These are phyloP conservation scores for Ciconia boyciana DNA, from an alignment of 2,113 vertebrate genomes.

Conservation along the genomic window DNA sequence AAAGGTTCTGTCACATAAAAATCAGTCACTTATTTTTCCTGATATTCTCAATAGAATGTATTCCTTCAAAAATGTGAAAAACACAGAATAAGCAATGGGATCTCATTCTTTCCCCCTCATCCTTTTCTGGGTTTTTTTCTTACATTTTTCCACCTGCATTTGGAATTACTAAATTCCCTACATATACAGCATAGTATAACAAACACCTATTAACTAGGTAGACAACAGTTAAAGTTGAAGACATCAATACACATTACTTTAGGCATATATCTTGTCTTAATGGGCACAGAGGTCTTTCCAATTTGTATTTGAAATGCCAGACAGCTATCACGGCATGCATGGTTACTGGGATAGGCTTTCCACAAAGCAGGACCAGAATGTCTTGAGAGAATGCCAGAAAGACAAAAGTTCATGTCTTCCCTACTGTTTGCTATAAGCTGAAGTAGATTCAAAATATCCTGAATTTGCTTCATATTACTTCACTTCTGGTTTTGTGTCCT, in stretches of 20 bases:
- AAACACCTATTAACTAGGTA: not conserved
- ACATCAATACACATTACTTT: not conserved
- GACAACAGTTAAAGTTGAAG: not conserved
- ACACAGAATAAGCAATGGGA: not conserved
- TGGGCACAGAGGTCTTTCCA: not conserved
- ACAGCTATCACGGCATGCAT: not conserved
- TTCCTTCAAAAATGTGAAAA: not conserved
- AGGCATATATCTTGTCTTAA: not conserved
- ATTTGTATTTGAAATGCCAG: conserved; percentile 21
- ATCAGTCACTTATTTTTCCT: not conserved
- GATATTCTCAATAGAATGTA: not conserved
- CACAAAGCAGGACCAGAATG: conserved; percentile 1
- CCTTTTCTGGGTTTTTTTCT: not conserved
- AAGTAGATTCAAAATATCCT: conserved; percentile 27
- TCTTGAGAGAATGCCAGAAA: conserved; percentile 23
- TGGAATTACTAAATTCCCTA: not conserved
- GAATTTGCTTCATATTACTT: not conserved
- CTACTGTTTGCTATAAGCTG: not conserved
- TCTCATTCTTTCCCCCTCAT: not conserved
- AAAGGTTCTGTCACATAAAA: not conserved
- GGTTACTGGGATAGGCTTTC: conserved; percentile 13
- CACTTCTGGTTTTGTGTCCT: conserved; percentile 4
- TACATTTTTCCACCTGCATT: not conserved
- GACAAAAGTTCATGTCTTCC: not conserved
- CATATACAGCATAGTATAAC: not conserved